Evolutionary conservation across 2,797 vertebrate genomes (phyloP), one percentile per base, ranked within the genome.

Genomic region (Vespertilio murinus): DNA sequence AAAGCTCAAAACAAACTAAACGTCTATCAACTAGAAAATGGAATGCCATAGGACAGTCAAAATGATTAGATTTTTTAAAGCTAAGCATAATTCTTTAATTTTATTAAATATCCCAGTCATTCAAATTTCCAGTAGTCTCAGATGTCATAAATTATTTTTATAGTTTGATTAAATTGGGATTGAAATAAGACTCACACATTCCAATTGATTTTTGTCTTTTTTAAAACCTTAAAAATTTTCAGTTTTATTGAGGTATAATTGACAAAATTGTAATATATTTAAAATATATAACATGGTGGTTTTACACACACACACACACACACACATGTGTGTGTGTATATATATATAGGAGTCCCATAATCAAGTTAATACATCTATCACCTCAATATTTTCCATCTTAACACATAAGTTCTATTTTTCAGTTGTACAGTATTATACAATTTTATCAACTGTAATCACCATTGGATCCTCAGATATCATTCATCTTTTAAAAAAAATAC

Each of bases 1-100:
- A 90, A 82, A 90, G 28, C 23, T 80, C 9, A 80, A 74, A 93
- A 81, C 54, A 91, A 12, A n/a, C 13, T 92, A 33, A 80, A 47
- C 17, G 40, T 47, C 22, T 17, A 9, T 83, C 56, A 65, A 28
- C 12, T 88, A 71, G 17, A 91, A 91, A 93, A 71, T 88, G 4
- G 42, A 91, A 81, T 87, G 59, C 11, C 25, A 79, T 35, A 49
- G 3, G 93, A 2, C 28, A 40, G 42, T 93, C 38, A 65, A 85
- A 93, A 88, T 47, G 71, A 56, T 52, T 75, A 75, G 69, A n/a
- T 61, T 61, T 73, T 77, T 56, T 61, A 7, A 52, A 81, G 89
- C 6, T 78, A 89, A 93, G 83, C 4, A 70, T 14, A 65, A 80
- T 12, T 93, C n/a, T 54, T 90, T 61, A 75, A 45, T 90, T 78